These are phyloP conservation scores for Gymnocheta viridis DNA, from an alignment of 2,888 invertebrate species.

Conservation along the genomic window DNA sequence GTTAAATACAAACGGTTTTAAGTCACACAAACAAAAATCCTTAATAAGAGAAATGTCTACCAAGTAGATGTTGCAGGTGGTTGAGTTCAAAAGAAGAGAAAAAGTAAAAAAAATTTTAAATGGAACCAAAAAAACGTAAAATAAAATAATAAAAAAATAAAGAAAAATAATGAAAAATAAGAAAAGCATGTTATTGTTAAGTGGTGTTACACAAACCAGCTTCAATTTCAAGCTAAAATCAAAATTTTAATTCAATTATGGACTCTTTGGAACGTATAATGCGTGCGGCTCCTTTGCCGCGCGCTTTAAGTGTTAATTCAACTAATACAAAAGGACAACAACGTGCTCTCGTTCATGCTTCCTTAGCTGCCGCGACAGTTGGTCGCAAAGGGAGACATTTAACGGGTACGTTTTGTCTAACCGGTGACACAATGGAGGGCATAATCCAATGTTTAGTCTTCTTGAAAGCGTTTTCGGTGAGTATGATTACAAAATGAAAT, in stretches of 20 bases:
- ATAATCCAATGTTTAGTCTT: conserved; percentile 96
- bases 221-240: conserved; percentile 25
- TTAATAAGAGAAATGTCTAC: conserved; percentile 30
- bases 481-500: conserved; percentile 78
- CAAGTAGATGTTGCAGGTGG: conserved; percentile 29
- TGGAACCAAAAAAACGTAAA: background rate
- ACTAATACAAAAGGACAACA: conserved; percentile 82
- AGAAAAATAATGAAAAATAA: conserved; percentile 6
- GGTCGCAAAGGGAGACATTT: conserved; percentile 91
- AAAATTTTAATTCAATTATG: conserved; percentile 82
- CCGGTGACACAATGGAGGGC: conserved; percentile 96
- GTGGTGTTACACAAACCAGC: background rate
- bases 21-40: conserved; percentile 29
- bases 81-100: background rate
- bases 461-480: conserved; percentile 96
- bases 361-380: conserved; percentile 86
- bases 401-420: conserved; percentile 93
- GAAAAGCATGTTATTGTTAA: conserved; percentile 11
- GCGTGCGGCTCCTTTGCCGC: conserved; percentile 87
- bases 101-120: conserved; percentile 19
- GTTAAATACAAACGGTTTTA: conserved; percentile 62
- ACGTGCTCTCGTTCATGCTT: conserved; percentile 90
- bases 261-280: conserved; percentile 92
- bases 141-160: no score
- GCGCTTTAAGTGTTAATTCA: conserved; percentile 83